Conservation (phyloP, 37 sponge, comb jelly and placozoan genomes). For the Aphrocallistes beatrix region DNA sequence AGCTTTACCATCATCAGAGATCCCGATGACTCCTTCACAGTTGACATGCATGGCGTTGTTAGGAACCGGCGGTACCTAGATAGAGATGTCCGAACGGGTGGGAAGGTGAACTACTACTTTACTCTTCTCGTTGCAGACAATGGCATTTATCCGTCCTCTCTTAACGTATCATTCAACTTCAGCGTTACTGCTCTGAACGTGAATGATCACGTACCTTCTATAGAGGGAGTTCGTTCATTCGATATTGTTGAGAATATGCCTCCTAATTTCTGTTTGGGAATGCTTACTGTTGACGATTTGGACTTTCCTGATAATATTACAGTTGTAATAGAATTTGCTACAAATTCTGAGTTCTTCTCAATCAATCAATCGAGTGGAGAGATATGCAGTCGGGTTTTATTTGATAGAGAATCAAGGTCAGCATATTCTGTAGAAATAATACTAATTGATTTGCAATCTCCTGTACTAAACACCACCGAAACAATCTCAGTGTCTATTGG, state of each 20-base stretch:
- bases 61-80: neutral
- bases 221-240: neutral
- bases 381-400: neutral
- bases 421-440: neutral
- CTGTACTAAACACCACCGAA: neutral
- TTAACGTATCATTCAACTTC: neutral
- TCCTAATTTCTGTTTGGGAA: neutral
- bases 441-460: neutral
- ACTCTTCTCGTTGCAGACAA: neutral
- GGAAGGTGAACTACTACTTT: neutral
- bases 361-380: neutral
- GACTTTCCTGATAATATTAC: neutral
- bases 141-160: neutral
- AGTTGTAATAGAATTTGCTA: neutral
- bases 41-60: neutral
- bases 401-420: neutral
- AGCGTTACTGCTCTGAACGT: neutral
- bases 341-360: neutral
- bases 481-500: neutral
- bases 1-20: neutral
- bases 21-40: neutral
- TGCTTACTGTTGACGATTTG: neutral
- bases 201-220: neutral
- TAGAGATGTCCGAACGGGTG: neutral
- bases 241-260: neutral